phyloP scores from a whole-genome alignment of 2,888 invertebrate species.

The Theretra japonica region DNA sequence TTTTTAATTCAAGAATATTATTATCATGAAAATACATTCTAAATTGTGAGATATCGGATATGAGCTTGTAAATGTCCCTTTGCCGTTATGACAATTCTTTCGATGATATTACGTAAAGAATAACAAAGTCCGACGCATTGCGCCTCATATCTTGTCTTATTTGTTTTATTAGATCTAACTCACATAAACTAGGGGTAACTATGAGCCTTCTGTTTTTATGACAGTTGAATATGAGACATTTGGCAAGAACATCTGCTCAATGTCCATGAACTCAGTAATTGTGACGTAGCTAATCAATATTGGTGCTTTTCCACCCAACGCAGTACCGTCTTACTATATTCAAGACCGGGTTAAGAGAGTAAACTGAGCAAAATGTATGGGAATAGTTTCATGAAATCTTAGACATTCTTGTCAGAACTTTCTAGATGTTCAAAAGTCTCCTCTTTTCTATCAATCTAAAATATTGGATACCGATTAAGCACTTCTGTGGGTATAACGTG shows the following conservation, averaged over 20 bases:
- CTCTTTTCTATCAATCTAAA: too few species aligned
- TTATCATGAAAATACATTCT: neutral
- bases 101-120: neutral
- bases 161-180: neutral
- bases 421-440: too few species aligned
- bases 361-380: neutral
- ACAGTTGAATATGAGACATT: neutral
- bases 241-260: constrained; percentile 7
- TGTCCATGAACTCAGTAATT: constrained; percentile 10
- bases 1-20: neutral
- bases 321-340: neutral
- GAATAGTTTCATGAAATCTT: too few species aligned
- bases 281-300: constrained; percentile 15
- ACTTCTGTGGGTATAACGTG: too few species aligned
- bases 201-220: neutral
- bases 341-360: neutral
- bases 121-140: neutral
- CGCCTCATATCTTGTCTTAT: neutral
- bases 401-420: too few species aligned
- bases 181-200: neutral
- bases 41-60: neutral
- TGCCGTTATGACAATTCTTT: neutral
- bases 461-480: too few species aligned
- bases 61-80: neutral
- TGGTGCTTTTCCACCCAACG: neutral